Evolutionary conservation across 2,113 vertebrate genomes (phyloP).

Genomic region (Mesoclemmys tuberculata): DNA sequence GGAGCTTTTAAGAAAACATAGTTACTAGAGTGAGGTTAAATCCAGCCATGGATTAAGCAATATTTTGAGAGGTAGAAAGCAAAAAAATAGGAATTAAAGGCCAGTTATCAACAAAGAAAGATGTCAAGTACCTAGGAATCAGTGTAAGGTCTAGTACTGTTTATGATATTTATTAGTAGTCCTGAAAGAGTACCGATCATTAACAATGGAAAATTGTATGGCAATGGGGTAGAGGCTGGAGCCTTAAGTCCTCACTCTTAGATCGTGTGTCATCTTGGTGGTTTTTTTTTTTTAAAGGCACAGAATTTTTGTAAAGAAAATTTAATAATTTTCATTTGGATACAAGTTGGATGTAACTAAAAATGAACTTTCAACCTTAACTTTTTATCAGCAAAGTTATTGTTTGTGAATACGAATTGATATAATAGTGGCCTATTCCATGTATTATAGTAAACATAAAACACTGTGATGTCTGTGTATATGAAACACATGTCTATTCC

Average conservation of each 20-base stretch:
- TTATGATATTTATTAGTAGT: background rate
- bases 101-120: fast-evolving
- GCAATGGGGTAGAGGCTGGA: background rate
- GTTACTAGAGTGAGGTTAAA: background rate
- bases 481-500: background rate
- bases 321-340: background rate
- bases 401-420: background rate
- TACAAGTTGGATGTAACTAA: background rate
- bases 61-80: background rate
- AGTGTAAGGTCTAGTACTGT: background rate
- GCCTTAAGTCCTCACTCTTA: background rate
- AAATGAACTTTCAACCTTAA: background rate
- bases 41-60: background rate
- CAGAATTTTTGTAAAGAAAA: background rate
- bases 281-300: background rate
- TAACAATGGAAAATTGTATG: background rate
- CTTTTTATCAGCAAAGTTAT: background rate
- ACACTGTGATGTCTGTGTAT: background rate
- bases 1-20: background rate
- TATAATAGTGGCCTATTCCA: background rate
- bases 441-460: background rate
- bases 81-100: fast-evolving
- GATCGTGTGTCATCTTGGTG: background rate
- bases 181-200: background rate
- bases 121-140: background rate